phyloP scores from a whole-genome alignment of 2,113 vertebrate genomes.

The Rhynchopsitta pachyrhyncha region DNA sequence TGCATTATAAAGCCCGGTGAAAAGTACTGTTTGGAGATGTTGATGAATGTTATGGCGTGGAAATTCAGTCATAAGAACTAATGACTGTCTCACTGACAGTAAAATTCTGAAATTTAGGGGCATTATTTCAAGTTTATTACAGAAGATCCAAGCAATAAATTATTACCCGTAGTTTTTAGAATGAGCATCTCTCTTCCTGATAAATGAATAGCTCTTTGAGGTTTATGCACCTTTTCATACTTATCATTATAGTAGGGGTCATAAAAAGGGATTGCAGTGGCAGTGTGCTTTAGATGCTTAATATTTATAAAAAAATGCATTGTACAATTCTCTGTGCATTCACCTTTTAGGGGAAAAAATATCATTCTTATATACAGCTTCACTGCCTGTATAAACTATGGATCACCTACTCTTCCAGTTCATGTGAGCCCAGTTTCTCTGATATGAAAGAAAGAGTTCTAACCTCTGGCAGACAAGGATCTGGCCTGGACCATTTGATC shows the following conservation, averaged over 20 bases:
- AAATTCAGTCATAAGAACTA: constrained; percentile 70
- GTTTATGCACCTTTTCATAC: constrained; percentile 70
- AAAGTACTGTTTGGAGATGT: constrained; percentile 22
- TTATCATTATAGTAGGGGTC: constrained; percentile 14
- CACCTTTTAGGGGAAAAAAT: background rate
- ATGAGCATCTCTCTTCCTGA: constrained; percentile 52
- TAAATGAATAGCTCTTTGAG: constrained; percentile 64
- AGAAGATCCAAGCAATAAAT: constrained; percentile 66
- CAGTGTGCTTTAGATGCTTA: constrained; percentile 23
- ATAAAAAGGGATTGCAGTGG: constrained; percentile 58
- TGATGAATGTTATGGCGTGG: constrained; percentile 53
- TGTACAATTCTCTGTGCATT: background rate
- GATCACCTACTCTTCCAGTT: background rate
- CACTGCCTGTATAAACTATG: background rate
- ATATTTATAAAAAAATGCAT: constrained; percentile 46
- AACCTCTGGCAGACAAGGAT: background rate
- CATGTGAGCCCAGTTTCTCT: background rate
- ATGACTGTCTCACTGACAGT: constrained; percentile 66
- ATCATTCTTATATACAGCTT: background rate
- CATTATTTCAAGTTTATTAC: constrained; percentile 71
- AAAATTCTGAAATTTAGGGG: constrained; percentile 69
- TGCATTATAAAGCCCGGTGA: background rate
- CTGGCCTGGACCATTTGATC: constrained; percentile 12
- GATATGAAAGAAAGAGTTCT: background rate
- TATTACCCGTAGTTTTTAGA: constrained; percentile 47